Base-by-base conservation (phyloP, 2,888 invertebrate species). In the Limenitis camilla region DNA sequence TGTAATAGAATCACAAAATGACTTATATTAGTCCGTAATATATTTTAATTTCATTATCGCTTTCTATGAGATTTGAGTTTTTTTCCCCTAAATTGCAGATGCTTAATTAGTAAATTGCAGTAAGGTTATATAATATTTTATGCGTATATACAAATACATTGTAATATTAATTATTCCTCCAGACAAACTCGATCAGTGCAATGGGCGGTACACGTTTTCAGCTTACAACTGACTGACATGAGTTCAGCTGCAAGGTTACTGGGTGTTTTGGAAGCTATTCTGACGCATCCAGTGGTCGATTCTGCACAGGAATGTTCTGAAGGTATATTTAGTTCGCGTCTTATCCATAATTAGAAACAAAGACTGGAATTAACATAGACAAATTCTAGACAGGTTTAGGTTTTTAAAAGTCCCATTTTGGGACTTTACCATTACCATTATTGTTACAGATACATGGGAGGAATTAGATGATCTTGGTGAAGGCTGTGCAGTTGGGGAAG, bases 181-280 rank as follows among this genome's bases (percentile, higher is more conserved):
- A 85, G 86, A 50, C 86, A 85, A 59, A 74, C 69, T 2, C 76
- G 80, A 0, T 86, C 86, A 0, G 84, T 86, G 31, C 67, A 66
- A 3, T 86, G 86, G 86, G 85, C 82, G 29, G 68, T 72, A 8
- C 65, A 65, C 0, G 68, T 75, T n/a, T 39, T 84, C 6, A 59
- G 58, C 27, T 35, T 75, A 9, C 64, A 64, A 3, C 74, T 72
- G 6, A 63, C 64, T 0, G 79, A 78, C 62, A 41, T 57, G 30
- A 60, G 61, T 11, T 61, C 72, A 0, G 80, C 79, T 5, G 76
- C 78, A 52, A 70, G 71, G 0, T 52, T 71, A 4, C 54, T 85
- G 5, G 82, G 76, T 0, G 35, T 84, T 28, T 61, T 86, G 1
- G 76, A 81, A 11, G 56, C 78, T 27, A 45, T 86, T 63, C 67